Base-by-base conservation (phyloP, 2,797 vertebrate genomes). In the Enteromius paludinosus region DNA sequence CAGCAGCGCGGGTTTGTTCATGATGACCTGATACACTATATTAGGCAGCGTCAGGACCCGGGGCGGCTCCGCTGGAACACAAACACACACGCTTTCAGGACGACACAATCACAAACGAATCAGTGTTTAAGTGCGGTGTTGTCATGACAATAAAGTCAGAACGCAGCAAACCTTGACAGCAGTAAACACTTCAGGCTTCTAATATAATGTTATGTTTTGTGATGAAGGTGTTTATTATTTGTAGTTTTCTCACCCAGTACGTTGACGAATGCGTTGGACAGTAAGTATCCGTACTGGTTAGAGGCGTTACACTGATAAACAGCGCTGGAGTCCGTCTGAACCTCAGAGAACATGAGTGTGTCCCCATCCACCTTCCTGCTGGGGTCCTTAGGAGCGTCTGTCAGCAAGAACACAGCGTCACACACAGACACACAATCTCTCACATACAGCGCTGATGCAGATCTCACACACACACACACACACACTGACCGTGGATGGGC, bases 301-400 rank as follows among this genome's bases (percentile, higher is more conserved):
- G 98, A 97, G 69, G 96, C 93, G 49, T 99, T 99, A 88, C 98
- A 99, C 88, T 99, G 98, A 90, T 97, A 99, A 35, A 99, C 98
- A 0, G 97, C 96, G 52, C 97, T 99, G 84, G 97, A 96, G 11
- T 95, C 96, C 18, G 93, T 94, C 92, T 97, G 96, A 52, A 99
- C 95, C 0, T 94, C 94, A 2, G 94, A 95, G 91, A 99, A 99
- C 83, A 97, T 97, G 87, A 99, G 94, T 62, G 95, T 96, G 90
- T 99, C 98, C 0, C 96, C 96, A 82, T 97, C 96, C 82, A 98
- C 96, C 83, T 90, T 96, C 83, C 97, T 95, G 93, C 97, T 98
- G 23, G 93, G 90, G 83, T 99, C 98, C 82, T 90, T 89, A 0
- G 96, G 96, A 28, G 96, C 93, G 93, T 97, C 98, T 99, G 89